Conservation (phyloP, 2,113 vertebrate species). For the Coptodon rendalli region DNA sequence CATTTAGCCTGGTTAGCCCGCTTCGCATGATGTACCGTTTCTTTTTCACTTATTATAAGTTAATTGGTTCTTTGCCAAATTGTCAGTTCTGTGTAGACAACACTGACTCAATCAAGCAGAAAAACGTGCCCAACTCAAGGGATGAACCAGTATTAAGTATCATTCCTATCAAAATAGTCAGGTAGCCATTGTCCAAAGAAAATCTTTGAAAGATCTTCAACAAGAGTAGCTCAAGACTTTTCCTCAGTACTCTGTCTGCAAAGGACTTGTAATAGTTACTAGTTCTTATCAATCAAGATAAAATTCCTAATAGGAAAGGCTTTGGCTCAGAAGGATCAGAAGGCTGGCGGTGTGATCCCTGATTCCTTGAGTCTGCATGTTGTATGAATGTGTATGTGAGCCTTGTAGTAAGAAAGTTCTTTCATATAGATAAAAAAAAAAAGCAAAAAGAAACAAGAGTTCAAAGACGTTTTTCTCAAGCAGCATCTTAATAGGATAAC, state of each 20-base stretch:
- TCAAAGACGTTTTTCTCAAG: not conserved
- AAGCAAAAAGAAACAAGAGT: not conserved
- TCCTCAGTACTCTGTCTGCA: not conserved
- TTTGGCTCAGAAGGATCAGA: not conserved
- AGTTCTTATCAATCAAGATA: not conserved
- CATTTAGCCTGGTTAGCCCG: not conserved
- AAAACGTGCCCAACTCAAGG: not conserved
- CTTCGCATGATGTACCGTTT: not conserved
- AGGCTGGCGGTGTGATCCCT: not conserved
- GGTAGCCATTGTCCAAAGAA: not conserved
- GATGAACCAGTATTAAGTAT: fast-evolving
- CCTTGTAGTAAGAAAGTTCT: not conserved
- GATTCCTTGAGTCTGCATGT: not conserved
- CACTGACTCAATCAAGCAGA: not conserved
- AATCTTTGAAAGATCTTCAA: not conserved
- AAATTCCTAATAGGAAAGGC: not conserved
- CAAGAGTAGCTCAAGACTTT: not conserved
- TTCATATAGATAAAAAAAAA: not conserved
- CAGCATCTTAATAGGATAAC: not conserved
- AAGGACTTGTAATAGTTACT: not conserved
- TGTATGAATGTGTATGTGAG: not conserved
- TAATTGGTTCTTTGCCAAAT: not conserved
- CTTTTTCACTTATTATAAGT: not conserved
- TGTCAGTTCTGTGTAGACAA: not conserved
- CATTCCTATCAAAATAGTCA: not conserved